Evolutionary conservation across 2,888 invertebrate genomes (phyloP).

Genomic region (Lepeophtheirus nordmannii): DNA sequence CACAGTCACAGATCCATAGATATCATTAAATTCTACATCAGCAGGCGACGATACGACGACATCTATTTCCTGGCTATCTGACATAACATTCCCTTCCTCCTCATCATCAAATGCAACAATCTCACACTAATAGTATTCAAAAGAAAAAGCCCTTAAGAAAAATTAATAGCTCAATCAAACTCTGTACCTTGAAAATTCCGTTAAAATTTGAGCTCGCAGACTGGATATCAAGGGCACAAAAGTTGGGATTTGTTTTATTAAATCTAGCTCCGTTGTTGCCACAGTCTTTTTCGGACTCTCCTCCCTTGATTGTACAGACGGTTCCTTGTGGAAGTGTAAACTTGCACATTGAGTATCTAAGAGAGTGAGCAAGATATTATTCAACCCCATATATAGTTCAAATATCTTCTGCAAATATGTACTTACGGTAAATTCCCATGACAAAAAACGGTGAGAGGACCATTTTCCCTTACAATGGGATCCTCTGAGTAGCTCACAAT

Average conservation of each 20-base stretch:
- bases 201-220: neutral
- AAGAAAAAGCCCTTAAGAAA: neutral
- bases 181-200: neutral
- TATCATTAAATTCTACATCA: neutral
- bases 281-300: neutral
- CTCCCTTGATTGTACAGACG: neutral
- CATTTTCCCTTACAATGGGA: neutral
- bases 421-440: neutral
- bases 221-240: neutral
- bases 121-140: neutral
- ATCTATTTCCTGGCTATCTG: neutral
- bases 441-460: neutral
- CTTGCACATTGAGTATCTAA: neutral
- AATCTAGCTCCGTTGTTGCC: neutral
- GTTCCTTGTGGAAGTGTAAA: neutral
- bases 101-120: neutral
- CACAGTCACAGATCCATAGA: neutral
- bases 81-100: neutral
- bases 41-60: neutral
- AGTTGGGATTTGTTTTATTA: neutral
- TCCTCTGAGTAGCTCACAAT: neutral
- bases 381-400: no score
- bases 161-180: neutral
- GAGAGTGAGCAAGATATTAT: no score
- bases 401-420: no score